Conservation (phyloP, 2,797 vertebrate genomes). For the Lycodopsis pacificus region DNA sequence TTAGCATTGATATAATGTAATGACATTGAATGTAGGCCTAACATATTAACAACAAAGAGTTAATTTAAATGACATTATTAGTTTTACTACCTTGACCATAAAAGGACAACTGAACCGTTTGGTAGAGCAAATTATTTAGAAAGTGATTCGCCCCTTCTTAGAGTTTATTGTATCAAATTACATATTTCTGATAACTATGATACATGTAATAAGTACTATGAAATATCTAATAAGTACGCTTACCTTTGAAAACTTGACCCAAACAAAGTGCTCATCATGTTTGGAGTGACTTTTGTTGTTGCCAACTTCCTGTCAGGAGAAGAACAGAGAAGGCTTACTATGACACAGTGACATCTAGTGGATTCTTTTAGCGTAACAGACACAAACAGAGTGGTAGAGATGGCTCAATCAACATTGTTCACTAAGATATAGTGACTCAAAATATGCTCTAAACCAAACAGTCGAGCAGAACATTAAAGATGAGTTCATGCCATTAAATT, state of each 20-base stretch:
- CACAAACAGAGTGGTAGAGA: not conserved
- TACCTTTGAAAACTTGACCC: not conserved
- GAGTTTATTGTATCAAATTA: too few species aligned
- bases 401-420: not conserved
- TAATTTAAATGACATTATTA: too few species aligned
- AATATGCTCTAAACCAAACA: not conserved
- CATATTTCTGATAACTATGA: too few species aligned
- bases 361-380: not conserved
- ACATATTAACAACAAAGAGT: too few species aligned
- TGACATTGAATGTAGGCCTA: too few species aligned
- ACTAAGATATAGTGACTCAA: not conserved
- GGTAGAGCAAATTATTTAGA: too few species aligned
- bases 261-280: not conserved
- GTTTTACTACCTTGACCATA: too few species aligned
- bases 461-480: too few species aligned
- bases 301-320: not conserved
- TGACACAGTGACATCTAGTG: not conserved
- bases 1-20: too few species aligned
- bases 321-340: accelerated
- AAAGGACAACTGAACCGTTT: too few species aligned
- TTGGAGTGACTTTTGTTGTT: not conserved
- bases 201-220: not conserved
- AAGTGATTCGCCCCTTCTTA: too few species aligned
- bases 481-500: too few species aligned
- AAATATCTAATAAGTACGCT: not conserved